Conservation (phyloP, 2,888 invertebrate species). For the Chloroclystis v-ata region DNA sequence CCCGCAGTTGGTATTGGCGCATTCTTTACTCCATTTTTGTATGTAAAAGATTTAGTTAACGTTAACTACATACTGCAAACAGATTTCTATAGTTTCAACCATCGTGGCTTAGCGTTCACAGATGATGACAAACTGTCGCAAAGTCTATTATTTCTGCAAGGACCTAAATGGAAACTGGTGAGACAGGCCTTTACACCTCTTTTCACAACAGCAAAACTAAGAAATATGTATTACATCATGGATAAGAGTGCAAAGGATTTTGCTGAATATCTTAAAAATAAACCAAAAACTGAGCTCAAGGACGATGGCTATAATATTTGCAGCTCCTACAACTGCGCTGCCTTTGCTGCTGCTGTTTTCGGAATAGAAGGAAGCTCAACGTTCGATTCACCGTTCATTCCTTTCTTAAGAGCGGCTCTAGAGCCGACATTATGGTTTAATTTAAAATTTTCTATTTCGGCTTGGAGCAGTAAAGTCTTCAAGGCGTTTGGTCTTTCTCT, state of each 20-base stretch:
- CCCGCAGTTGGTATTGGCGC: conserved; percentile 47
- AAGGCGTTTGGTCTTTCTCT: conserved; percentile 38
- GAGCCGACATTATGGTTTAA: conserved; percentile 31
- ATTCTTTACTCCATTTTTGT: conserved; percentile 33
- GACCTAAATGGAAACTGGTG: conserved; percentile 50
- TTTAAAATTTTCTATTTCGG: conserved; percentile 35
- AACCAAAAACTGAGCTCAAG: conserved; percentile 34
- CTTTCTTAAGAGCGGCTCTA: conserved; percentile 35
- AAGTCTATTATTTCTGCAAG: conserved; percentile 42
- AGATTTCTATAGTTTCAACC: conserved; percentile 45
- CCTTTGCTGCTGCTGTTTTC: conserved; percentile 55
- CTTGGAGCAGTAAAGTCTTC: conserved; percentile 29
- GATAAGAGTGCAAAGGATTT: conserved; percentile 49
- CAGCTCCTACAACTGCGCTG: conserved; percentile 43
- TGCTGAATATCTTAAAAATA: conserved; percentile 38
- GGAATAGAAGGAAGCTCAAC: conserved; percentile 51
- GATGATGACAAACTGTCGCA: conserved; percentile 42
- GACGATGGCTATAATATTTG: conserved; percentile 37
- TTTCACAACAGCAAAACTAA: conserved; percentile 52
- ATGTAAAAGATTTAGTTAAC: conserved; percentile 41
- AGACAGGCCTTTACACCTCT: conserved; percentile 54
- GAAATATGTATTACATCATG: conserved; percentile 56
- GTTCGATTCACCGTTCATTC: conserved; percentile 51
- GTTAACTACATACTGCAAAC: conserved; percentile 40
- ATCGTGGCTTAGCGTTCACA: conserved; percentile 40